Evolutionary conservation across 2,113 vertebrate genomes (phyloP).

Genomic region (Desmodus rotundus): DNA sequence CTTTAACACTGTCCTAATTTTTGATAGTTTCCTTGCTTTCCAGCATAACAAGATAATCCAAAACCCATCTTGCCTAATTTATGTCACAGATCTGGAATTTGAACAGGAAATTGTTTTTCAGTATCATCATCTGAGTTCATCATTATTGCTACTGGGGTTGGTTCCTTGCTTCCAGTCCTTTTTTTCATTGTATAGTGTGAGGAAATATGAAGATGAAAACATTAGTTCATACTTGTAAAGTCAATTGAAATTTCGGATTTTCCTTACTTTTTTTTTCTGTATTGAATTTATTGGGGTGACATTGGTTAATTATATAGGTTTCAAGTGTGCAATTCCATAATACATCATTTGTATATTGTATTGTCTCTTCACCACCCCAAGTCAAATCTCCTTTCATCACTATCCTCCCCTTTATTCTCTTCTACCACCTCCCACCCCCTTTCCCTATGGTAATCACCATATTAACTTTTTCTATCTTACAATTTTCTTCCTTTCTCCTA

Average conservation of each 20-base stretch:
- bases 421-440: not conserved
- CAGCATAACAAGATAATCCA: not conserved
- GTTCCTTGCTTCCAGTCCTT: not conserved
- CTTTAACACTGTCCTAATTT: not conserved
- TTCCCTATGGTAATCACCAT: not conserved
- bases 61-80: not conserved
- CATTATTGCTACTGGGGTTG: not conserved
- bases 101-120: constrained; percentile 30
- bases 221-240: not conserved
- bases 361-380: not conserved
- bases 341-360: not conserved
- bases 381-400: not conserved
- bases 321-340: not conserved
- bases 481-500: not conserved
- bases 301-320: not conserved
- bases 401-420: not conserved
- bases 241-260: not conserved
- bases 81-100: not conserved
- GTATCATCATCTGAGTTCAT: not conserved
- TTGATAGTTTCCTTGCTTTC: not conserved
- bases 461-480: not conserved
- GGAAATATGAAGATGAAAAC: not conserved
- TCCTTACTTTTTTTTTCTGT: not conserved
- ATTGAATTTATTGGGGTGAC: not conserved
- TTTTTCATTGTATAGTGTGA: not conserved